These are phyloP conservation scores for Folsomia manolachei DNA, from an alignment of 2,888 invertebrate species.

Conservation along the genomic window DNA sequence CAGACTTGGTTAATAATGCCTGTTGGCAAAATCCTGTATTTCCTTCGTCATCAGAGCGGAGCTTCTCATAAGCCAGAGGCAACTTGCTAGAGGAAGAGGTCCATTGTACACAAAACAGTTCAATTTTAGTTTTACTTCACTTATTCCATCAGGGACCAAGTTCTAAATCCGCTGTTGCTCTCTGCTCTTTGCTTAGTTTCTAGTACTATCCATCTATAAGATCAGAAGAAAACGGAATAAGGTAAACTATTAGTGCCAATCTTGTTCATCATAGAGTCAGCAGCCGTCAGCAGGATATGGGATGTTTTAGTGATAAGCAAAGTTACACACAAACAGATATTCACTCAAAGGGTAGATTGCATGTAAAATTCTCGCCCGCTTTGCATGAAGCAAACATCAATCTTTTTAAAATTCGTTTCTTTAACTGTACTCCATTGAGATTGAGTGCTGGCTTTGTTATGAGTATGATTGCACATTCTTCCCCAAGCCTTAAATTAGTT, in stretches of 20 bases:
- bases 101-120: constrained; percentile 29
- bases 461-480: no score
- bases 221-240: background rate
- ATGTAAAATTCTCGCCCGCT: background rate
- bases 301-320: background rate
- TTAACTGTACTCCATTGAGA: no score
- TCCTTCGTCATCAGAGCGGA: constrained; percentile 46
- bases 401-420: no score
- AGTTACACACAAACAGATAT: background rate
- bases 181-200: background rate
- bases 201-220: background rate
- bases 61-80: constrained; percentile 31
- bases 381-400: no score
- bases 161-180: background rate
- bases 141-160: background rate
- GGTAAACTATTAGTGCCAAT: background rate
- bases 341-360: background rate
- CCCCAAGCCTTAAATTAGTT: no score
- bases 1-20: constrained; percentile 52
- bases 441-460: no score
- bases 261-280: background rate
- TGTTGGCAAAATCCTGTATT: constrained; percentile 51
- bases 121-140: background rate
- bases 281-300: background rate
- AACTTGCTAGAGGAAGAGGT: constrained; percentile 29